Evolutionary conservation across 2,888 invertebrate species (phyloP), one percentile per base, ranked within the genome.

Genomic region (Chaitophorus viminalis): DNA sequence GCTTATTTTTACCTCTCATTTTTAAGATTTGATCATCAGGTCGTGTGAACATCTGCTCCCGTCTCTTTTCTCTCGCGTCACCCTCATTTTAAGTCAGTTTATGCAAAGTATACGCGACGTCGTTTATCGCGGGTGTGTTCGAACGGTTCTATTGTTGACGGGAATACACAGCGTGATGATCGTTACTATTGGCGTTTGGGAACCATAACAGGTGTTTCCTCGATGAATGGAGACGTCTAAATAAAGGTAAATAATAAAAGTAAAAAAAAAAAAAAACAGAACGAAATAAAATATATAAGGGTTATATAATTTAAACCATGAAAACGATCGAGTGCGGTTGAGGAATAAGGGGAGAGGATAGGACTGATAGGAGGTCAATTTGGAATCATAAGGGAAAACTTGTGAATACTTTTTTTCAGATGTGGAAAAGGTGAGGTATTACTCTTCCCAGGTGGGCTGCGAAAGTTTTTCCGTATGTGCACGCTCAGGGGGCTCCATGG

Each of bases 181-280:
- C 36, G 31, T 81, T 33, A 46, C 31, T 65, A 76, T 84, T 54
- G 78, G 60, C 29, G 86, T 72, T 36, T 25, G 74, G 74, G 83
- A 83, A 75, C 36, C 83, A 36, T 65, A 76, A 76, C 81, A 72
- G 79, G 87, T 81, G 87, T 74, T 77, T 33, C 29, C 39, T 4
- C 84, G 76, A 76, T 68, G 76, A 76, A 77, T 68, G 33, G 60
- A 84, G 75, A 84, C 33, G 84, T 85, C 84, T 68, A 65, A 84
- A 76, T 84, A 76, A 85, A 75, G 17, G 83, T 84, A 84, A 75
- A 84, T 60, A 75, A 60, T 25, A 60, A 60, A 21, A 60, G 3
- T 8, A 29, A 21, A 60, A 75, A n/a, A 36, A 60, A 74, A 9
- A 54, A 77, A 4, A 46, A 72, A 70, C 3, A 68, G 17, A 82